Base-by-base conservation (phyloP, 2,888 invertebrate species). In the Drymonia ruficornis region DNA sequence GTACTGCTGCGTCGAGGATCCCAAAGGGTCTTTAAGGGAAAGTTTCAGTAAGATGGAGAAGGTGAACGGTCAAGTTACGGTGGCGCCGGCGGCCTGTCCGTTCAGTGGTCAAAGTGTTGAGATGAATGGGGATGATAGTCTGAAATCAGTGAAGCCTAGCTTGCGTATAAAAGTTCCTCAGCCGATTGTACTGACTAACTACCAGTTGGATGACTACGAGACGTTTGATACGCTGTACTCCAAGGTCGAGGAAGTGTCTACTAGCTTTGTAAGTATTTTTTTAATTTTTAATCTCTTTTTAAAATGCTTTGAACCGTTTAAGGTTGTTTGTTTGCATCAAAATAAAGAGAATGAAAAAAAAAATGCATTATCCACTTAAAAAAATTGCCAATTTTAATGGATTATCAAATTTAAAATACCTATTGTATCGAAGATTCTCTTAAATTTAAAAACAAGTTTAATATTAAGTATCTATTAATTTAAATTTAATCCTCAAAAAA, bases 161-260 rank as follows among this genome's bases (percentile, higher is more conserved):
- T 77, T 91, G 44, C 81, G 83, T 18, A 72, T 92, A 7, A 89
- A 88, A 76, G 85, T 91, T 61, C 82, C 86, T n/a, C 87, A 84
- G 40, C 88, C 91, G 5, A 73, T 91, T 52, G 81, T 78, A 60
- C 67, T 92, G 72, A 84, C 81, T 66, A 89, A 91, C 57, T 81
- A 84, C 62, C 56, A 82, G 16, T 68, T 71, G 43, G 64, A 70
- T 9, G 83, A 81, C 47, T 64, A 55, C 16, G 87, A 89, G 61
- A 84, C 80, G 48, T 78, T 81, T 18, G 92, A 92, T 52, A 76
- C 76, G 5, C 73, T 91, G 29, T 84, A 91, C 64, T 86, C 86
- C 13, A 79, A 79, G 2, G 70, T 81, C 8, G 84, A 83, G 31
- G 87, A 86, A 53, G 69, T 82, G 16, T 58, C 59, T n/a, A 70